Percentiles rank a stretch among this genome's conserved stretches.
These are phyloP conservation scores for Turritopsis dohrnii DNA, from an alignment of 30 jellyfish, hydroid and myxozoan genomes.

Conservation along the genomic window DNA sequence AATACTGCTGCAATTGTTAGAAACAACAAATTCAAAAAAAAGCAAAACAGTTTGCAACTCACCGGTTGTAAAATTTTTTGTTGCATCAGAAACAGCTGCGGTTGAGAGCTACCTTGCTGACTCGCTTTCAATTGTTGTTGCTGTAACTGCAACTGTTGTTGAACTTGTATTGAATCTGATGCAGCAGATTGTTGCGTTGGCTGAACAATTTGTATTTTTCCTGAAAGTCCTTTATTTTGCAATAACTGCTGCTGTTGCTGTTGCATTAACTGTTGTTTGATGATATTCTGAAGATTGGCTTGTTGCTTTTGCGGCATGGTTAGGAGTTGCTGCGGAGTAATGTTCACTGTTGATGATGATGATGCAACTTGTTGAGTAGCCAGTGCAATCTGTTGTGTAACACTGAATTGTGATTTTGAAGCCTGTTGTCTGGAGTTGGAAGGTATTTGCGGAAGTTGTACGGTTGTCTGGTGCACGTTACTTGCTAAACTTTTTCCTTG, in stretches of 20 bases:
- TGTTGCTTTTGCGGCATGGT: conserved; percentile 18
- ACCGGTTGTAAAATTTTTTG: conserved; percentile 1
- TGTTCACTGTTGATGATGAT: background rate
- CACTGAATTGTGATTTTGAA: background rate
- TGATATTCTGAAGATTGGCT: conserved; percentile 2
- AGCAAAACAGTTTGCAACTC: no score
- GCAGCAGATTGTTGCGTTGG: background rate
- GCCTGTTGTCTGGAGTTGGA: background rate
- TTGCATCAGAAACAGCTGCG: conserved; percentile 9
- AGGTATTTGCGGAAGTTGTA: background rate
- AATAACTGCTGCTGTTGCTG: conserved; percentile 12
- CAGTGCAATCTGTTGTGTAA: background rate
- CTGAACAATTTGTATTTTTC: background rate
- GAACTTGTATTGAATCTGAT: background rate
- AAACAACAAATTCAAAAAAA: no score
- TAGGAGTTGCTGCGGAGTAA: background rate
- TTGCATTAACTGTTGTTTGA: conserved; percentile 21
- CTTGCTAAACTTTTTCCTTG: background rate
- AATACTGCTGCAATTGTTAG: no score
- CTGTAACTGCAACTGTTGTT: background rate
- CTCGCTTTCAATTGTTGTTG: background rate
- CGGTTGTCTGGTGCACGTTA: background rate
- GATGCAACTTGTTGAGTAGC: conserved; percentile 7
- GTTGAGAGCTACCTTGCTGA: background rate
- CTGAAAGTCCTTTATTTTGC: background rate